phyloP scores from a whole-genome alignment of 2,888 invertebrate species.

The Meloe dianella region DNA sequence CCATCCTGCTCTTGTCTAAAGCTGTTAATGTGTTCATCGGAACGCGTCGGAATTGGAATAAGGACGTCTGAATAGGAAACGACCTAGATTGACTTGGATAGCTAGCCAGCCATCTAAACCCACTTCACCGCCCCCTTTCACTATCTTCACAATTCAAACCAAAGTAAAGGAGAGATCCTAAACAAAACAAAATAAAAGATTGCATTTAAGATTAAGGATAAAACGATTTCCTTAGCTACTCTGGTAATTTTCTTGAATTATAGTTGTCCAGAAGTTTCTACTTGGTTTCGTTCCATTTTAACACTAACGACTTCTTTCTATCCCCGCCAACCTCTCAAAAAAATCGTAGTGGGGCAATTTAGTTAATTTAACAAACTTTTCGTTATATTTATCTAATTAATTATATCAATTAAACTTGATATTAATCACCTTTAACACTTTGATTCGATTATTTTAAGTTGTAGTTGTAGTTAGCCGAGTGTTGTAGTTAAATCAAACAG shows the following conservation, averaged over 20 bases:
- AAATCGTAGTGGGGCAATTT: constrained; percentile 23
- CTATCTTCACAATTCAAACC: background rate
- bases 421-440: constrained; percentile 14
- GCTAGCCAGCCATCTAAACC: constrained; percentile 27
- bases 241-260: constrained; percentile 53
- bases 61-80: constrained; percentile 39
- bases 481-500: background rate
- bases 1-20: constrained; percentile 47
- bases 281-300: constrained; percentile 40
- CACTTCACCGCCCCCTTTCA: constrained; percentile 16
- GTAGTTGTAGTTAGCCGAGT: background rate
- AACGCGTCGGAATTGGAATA: constrained; percentile 38
- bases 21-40: constrained; percentile 55
- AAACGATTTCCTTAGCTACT: constrained; percentile 49
- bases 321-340: background rate
- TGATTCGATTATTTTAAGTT: background rate
- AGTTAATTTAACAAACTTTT: constrained; percentile 27
- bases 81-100: constrained; percentile 48
- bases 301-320: constrained; percentile 29
- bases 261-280: constrained; percentile 48
- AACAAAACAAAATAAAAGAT: constrained; percentile 54
- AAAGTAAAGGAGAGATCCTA: constrained; percentile 35
- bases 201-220: constrained; percentile 53
- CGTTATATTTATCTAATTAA: constrained; percentile 20
- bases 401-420: constrained; percentile 18